phyloP scores from a whole-genome alignment of 2,888 invertebrate species.

The Esperia sulphurella region DNA sequence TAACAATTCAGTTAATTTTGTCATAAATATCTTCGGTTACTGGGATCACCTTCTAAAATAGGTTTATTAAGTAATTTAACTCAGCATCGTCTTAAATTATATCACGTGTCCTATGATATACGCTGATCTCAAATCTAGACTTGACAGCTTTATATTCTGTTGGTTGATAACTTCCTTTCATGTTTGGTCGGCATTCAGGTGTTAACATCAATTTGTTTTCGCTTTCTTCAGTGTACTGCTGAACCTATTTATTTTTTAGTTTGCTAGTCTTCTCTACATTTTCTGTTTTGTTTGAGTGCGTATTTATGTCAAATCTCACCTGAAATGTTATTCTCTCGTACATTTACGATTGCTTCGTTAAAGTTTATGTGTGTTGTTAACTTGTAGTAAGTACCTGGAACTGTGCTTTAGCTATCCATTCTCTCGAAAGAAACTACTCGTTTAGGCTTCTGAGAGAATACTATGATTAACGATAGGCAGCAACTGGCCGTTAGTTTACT shows the following conservation, averaged over 20 bases:
- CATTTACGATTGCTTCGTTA: neutral
- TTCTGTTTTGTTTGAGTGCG: too few species aligned
- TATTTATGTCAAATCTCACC: too few species aligned
- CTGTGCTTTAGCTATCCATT: neutral
- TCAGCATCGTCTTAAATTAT: neutral
- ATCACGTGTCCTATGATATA: neutral
- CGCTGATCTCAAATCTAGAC: neutral
- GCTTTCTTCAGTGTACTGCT: neutral
- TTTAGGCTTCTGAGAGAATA: slow-evolving; percentile 16
- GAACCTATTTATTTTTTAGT: too few species aligned
- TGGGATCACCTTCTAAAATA: neutral
- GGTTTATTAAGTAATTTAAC: neutral
- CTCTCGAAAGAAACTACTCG: slow-evolving; percentile 9
- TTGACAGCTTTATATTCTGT: neutral
- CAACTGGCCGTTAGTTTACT: slow-evolving; percentile 26
- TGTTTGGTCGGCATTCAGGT: neutral
- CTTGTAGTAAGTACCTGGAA: neutral
- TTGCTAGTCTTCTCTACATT: too few species aligned
- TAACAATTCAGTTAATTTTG: neutral
- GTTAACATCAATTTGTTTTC: too few species aligned
- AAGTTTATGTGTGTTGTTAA: neutral
- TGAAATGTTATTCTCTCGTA: neutral
- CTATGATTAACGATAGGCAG: slow-evolving; percentile 29
- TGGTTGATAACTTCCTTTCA: slow-evolving; percentile 1
- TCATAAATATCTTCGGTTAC: neutral